phyloP scores from a whole-genome alignment of 2,888 invertebrate genomes.

The Cryptocephalus moraei region DNA sequence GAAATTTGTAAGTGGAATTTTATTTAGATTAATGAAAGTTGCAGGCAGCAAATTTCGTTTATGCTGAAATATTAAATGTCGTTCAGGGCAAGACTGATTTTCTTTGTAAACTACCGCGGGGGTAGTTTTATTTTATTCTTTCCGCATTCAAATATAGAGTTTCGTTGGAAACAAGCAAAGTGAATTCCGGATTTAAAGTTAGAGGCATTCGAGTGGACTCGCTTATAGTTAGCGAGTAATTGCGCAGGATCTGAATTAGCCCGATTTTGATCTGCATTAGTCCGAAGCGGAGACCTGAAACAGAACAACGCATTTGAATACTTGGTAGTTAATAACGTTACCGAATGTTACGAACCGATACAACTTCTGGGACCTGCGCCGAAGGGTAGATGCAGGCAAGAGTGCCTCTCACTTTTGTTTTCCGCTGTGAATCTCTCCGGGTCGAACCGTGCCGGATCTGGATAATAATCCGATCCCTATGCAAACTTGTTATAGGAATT shows the following conservation, averaged over 20 bases:
- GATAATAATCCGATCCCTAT: neutral
- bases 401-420: neutral
- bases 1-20: no score
- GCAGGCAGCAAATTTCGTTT: no score
- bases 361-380: slow-evolving; percentile 1
- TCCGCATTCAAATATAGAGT: neutral
- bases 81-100: no score
- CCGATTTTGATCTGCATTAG: slow-evolving; percentile 4
- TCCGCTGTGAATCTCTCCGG: neutral
- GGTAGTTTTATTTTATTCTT: neutral
- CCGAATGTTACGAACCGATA: neutral
- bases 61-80: no score
- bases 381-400: slow-evolving; percentile 1
- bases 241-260: slow-evolving; percentile 1
- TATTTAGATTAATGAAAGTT: no score
- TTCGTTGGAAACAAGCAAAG: neutral
- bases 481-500: slow-evolving; percentile 1
- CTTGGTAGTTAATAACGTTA: no score
- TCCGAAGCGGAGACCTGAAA: slow-evolving; percentile 5
- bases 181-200: neutral
- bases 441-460: no score
- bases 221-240: slow-evolving; percentile 2
- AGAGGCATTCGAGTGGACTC: slow-evolving; percentile 3
- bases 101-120: no score
- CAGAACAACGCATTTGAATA: neutral